These are phyloP conservation scores for Halocaridina rubra DNA, from an alignment of 2,888 invertebrate species.

Conservation along the genomic window DNA sequence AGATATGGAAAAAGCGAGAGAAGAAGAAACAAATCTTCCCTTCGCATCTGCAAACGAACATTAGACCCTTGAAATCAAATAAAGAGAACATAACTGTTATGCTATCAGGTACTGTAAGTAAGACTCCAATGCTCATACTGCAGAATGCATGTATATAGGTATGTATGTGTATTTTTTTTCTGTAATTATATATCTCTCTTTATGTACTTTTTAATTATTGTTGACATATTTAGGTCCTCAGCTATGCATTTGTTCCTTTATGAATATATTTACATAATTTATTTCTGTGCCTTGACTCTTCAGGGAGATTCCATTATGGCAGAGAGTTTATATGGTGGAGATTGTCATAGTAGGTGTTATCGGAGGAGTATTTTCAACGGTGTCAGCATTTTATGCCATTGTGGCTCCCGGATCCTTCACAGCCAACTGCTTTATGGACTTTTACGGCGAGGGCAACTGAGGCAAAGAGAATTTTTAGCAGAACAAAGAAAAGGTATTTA, in stretches of 20 bases:
- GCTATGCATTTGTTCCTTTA: not conserved
- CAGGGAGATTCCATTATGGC: conserved; percentile 6
- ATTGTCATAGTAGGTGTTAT: conserved; percentile 17
- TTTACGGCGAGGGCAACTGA: no score
- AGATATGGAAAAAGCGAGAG: no score
- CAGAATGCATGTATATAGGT: no score
- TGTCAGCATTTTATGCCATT: not conserved
- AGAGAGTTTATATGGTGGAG: not conserved
- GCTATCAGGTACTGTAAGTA: no score
- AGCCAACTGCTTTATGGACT: not conserved
- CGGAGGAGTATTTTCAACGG: conserved; percentile 4
- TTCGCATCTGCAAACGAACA: no score
- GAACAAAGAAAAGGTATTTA: no score
- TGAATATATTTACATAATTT: not conserved
- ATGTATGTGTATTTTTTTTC: no score
- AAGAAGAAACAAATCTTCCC: no score
- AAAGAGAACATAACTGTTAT: no score
- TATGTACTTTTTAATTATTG: not conserved
- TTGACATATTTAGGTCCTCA: not conserved
- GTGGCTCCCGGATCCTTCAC: not conserved
- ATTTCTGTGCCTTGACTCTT: not conserved
- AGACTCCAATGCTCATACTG: no score
- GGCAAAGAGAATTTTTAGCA: no score
- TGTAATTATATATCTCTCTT: not conserved
- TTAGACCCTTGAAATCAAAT: no score